Conservation (phyloP, 2,888 invertebrate genomes). For the Dicranocentrus wangi region DNA sequence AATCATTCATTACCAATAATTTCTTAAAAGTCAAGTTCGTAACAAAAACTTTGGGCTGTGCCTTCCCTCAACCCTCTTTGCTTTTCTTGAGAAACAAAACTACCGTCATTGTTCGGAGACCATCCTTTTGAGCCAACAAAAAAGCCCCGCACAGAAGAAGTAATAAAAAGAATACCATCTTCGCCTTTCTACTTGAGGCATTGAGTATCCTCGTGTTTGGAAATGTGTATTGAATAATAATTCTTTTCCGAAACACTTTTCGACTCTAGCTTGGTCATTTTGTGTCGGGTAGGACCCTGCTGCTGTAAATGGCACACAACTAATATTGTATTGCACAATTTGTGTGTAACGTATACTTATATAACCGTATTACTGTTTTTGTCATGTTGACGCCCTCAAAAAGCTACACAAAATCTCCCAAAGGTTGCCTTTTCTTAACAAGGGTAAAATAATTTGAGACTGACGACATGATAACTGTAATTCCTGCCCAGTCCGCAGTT, state of each 20-base stretch:
- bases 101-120: conserved; percentile 20
- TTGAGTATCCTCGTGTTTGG: conserved; percentile 54
- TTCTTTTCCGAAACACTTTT: too few species aligned
- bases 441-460: background rate
- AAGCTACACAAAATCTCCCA: too few species aligned
- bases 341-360: conserved; percentile 23
- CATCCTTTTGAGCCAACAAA: conserved; percentile 30
- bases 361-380: background rate
- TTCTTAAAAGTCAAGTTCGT: conserved; percentile 31
- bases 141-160: conserved; percentile 22
- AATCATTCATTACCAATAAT: conserved; percentile 41
- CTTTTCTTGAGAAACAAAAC: conserved; percentile 43
- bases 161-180: conserved; percentile 46
- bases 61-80: conserved; percentile 30
- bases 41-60: conserved; percentile 53
- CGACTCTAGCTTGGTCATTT: too few species aligned
- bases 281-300: too few species aligned
- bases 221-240: conserved; percentile 1
- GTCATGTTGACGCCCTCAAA: too few species aligned
- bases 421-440: conserved; percentile 5
- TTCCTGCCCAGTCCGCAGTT: conserved; percentile 8
- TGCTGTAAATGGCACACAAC: too few species aligned
- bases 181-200: conserved; percentile 23
- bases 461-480: conserved; percentile 8
- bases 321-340: too few species aligned